Percentiles rank a stretch among this genome's conserved stretches.
Evolutionary conservation across 2,113 vertebrate genomes (phyloP).

Genomic region (Oryzias melastigma): DNA sequence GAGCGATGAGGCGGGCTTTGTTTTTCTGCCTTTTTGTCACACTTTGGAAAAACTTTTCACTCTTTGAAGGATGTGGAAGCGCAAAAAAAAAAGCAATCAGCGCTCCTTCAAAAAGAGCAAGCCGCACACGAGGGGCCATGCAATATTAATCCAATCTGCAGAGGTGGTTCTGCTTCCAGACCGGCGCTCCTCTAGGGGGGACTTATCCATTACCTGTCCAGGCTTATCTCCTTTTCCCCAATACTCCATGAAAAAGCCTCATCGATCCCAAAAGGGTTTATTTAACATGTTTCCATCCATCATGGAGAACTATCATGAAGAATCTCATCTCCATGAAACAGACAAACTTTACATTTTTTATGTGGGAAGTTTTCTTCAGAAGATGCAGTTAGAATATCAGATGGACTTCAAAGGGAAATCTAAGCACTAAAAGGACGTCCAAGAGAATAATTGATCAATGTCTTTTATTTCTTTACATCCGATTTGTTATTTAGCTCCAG

Average conservation of each 20-base stretch:
- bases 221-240: conserved; percentile 56
- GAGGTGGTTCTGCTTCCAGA: conserved; percentile 63
- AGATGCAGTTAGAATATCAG: background rate
- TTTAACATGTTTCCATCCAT: conserved; percentile 42
- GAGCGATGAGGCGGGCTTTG: conserved; percentile 25
- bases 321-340: conserved; percentile 33
- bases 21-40: conserved; percentile 35
- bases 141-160: conserved; percentile 71
- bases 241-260: conserved; percentile 28
- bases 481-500: background rate
- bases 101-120: conserved; percentile 26
- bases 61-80: conserved; percentile 50
- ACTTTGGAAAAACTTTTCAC: conserved; percentile 35
- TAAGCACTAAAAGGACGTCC: conserved; percentile 16
- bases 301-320: conserved; percentile 59
- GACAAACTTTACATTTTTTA: conserved; percentile 6
- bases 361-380: conserved; percentile 1
- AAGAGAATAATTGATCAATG: conserved; percentile 9
- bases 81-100: conserved; percentile 53
- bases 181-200: conserved; percentile 48
- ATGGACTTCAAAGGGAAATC: too few relatives aligned
- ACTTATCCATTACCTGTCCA: conserved; percentile 60
- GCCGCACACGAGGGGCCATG: conserved; percentile 40
- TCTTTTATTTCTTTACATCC: conserved; percentile 31
- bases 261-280: conserved; percentile 37